Percentiles rank a stretch among this genome's conserved stretches.
These are phyloP conservation scores for Chinchilla lanigera DNA, from an alignment of 2,113 vertebrate genomes.

Conservation along the genomic window DNA sequence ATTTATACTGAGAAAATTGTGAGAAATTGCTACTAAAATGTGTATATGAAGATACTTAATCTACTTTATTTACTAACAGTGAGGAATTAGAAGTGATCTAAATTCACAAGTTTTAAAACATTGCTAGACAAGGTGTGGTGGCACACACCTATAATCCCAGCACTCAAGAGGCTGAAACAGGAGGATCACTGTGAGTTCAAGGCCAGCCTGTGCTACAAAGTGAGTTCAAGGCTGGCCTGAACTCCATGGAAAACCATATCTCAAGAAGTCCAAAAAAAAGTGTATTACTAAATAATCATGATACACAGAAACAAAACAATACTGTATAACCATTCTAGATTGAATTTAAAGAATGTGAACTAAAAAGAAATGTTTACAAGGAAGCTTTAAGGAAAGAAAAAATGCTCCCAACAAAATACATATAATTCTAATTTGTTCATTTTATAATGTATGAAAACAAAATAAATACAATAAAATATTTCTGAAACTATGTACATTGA, in stretches of 20 bases:
- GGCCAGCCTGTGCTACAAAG: no score
- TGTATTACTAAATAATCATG: neutral
- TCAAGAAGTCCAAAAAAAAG: no score
- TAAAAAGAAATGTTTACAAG: neutral
- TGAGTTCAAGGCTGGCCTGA: no score
- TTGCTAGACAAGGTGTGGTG: neutral
- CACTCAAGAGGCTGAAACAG: no score
- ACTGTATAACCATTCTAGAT: neutral
- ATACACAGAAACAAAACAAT: neutral
- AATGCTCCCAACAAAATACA: neutral
- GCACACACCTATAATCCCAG: no score
- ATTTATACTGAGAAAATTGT: slow-evolving; percentile 59
- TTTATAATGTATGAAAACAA: neutral
- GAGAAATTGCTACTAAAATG: neutral
- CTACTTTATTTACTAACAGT: neutral
- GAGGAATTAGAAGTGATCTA: neutral
- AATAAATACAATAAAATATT: neutral
- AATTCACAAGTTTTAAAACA: neutral
- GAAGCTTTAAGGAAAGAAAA: neutral
- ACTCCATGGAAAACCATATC: no score
- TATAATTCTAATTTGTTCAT: neutral
- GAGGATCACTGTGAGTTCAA: no score
- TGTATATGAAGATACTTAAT: neutral
- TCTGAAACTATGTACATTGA: neutral
- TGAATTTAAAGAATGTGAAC: neutral